These are phyloP conservation scores for Neotoxoptera formosana DNA, from an alignment of 1,140 invertebrate species.

Conservation along the genomic window DNA sequence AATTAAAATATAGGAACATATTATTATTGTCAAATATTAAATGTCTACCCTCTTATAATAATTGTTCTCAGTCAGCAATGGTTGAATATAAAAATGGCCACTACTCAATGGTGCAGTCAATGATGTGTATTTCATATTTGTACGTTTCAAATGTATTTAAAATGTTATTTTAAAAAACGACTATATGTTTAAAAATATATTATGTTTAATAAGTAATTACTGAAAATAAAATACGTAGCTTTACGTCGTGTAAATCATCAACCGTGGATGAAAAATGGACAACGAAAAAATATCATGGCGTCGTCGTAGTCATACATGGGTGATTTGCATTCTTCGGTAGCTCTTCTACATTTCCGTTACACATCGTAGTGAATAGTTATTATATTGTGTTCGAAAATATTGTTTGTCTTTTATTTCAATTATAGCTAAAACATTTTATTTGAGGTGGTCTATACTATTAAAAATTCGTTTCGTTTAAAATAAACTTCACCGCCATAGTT, in stretches of 20 bases:
- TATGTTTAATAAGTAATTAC: constrained; percentile 32
- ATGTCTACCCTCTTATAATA: background rate
- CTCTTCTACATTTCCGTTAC: constrained; percentile 34
- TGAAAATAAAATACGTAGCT: background rate
- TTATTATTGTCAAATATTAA: background rate
- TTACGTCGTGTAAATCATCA: background rate
- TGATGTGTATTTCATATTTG: background rate
- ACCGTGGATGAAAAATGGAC: constrained; percentile 43
- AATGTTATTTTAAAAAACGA: background rate
- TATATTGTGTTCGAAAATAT: constrained; percentile 7
- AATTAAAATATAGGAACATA: background rate
- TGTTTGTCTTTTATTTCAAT: constrained; percentile 23
- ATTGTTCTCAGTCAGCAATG: constrained; percentile 4
- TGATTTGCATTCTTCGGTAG: constrained; percentile 29
- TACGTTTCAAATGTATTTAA: background rate
- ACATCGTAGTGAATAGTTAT: background rate
- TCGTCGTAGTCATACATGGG: constrained; percentile 39
- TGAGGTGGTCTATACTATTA: background rate
- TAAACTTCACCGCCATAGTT: background rate
- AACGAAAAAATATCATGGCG: constrained; percentile 17
- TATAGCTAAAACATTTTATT: background rate
- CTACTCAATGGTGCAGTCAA: background rate
- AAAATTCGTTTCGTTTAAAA: background rate
- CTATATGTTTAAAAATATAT: background rate
- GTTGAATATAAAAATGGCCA: background rate